These are phyloP conservation scores for Drosophila bunnanda DNA, from an alignment of 2,888 invertebrate genomes.

Conservation along the genomic window DNA sequence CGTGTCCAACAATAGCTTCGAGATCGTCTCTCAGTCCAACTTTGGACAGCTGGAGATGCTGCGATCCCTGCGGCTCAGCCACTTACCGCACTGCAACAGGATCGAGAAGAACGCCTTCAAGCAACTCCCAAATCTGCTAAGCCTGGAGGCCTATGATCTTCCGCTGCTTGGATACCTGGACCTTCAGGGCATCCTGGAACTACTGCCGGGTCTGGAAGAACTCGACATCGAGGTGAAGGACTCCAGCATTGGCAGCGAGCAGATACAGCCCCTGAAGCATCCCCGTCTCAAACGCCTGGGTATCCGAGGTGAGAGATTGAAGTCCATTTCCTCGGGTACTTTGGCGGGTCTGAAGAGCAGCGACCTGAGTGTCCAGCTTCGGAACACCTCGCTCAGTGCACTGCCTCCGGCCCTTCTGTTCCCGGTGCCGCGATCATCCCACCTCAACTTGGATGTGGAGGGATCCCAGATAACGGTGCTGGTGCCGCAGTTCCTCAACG, in stretches of 20 bases:
- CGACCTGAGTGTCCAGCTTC: slow-evolving; percentile 89
- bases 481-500: slow-evolving; percentile 91
- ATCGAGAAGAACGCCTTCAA: slow-evolving; percentile 94
- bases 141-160: slow-evolving; percentile 90
- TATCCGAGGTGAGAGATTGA: slow-evolving; percentile 90
- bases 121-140: slow-evolving; percentile 88
- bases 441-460: slow-evolving; percentile 90
- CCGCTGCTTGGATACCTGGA: slow-evolving; percentile 93
- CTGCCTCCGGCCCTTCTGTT: slow-evolving; percentile 93
- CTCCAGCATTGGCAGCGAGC: slow-evolving; percentile 91
- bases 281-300: slow-evolving; percentile 91
- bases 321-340: slow-evolving; percentile 92
- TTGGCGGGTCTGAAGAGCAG: slow-evolving; percentile 92
- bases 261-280: slow-evolving; percentile 91
- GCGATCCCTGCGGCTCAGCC: slow-evolving; percentile 88
- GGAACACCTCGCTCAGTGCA: slow-evolving; percentile 91
- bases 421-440: slow-evolving; percentile 94
- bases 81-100: slow-evolving; percentile 89
- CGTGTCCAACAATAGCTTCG: slow-evolving; percentile 93
- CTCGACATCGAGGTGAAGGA: slow-evolving; percentile 95
- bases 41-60: slow-evolving; percentile 90
- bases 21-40: slow-evolving; percentile 90
- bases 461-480: slow-evolving; percentile 91
- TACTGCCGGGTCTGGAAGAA: slow-evolving; percentile 89
- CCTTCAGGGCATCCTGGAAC: slow-evolving; percentile 92